Base-by-base conservation (phyloP, 92 coral and sea anemone species). In the Porites lobata region DNA sequence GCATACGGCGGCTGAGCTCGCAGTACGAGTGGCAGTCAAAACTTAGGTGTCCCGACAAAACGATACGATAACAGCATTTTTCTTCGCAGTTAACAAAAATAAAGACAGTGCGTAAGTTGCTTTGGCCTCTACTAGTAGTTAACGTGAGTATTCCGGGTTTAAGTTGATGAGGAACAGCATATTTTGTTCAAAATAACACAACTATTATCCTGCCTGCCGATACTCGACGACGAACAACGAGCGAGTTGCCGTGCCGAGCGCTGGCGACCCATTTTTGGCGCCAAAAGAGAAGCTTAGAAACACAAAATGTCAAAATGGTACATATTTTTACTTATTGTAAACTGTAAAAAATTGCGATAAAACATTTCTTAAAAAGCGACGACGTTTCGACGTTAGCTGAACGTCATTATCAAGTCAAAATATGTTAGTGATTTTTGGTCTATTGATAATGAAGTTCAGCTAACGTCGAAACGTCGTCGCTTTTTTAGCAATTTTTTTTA, bases 11-110 rank as follows among this genome's bases (percentile, higher is more conserved):
- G 72, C 83, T 79, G 72, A 53, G 72, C 57, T 52, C 84, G 70
- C 73, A 64, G 84, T 56, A 64, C 21, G 51, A 22, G 51, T 54
- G 54, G 70, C 70, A 64, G 84, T 79, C 70, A 79, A 79, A 59
- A 79, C 52, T 62, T 56, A 62, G 70, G 20, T 79, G 84, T 79
- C 70, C 70, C 17, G 32, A n/a, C 70, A 21, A 14, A 61, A 51
- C 13, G 70, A 61, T 19, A 19, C 50, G 52, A 64, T 64, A 77
- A 77, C 9, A 77, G 82, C 43, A 38, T 3, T 56, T 77, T 77
- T 77, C 82, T 77, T 14, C 82, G 72, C n/a, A 61, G 71, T 56
- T 79, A 79, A 79, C 83, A 79, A 62, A 79, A 79, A 22, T 59
- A 61, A 79, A 79, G 72, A 32, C 50, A 79, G 29, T 79, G 56